Conservation (phyloP, 1,140 invertebrate genomes). For the Caenorhabditis remanei region DNA sequence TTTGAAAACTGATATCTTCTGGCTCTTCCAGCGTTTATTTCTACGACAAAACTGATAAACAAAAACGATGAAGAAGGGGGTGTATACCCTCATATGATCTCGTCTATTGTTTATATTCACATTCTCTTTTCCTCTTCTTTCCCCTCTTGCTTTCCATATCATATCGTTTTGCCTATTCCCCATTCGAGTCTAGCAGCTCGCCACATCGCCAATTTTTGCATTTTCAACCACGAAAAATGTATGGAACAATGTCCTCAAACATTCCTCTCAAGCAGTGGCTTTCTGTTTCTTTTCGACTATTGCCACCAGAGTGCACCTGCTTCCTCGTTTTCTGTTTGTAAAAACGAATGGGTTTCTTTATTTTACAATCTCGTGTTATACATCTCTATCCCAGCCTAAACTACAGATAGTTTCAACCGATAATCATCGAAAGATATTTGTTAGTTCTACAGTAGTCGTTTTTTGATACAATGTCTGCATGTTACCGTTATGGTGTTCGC, state of each 20-base stretch:
- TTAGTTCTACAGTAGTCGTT: background rate
- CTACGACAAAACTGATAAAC: constrained; percentile 28
- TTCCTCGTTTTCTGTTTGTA: background rate
- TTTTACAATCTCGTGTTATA: no score
- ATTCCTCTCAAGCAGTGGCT: background rate
- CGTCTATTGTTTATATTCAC: constrained; percentile 47
- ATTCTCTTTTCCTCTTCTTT: background rate
- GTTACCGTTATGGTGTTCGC: background rate
- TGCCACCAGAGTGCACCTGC: background rate
- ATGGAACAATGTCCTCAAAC: background rate
- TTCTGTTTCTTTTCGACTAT: constrained; percentile 32
- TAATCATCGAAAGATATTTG: no score
- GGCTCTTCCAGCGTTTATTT: constrained; percentile 7
- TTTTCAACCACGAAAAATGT: background rate
- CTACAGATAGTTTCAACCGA: no score
- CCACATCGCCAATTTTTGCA: background rate
- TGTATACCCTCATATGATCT: constrained; percentile 27
- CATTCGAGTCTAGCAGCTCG: background rate
- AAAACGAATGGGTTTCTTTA: no score
- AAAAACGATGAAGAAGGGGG: background rate
- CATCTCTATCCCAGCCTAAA: no score
- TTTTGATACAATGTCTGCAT: background rate
- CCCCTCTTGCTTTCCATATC: constrained; percentile 10
- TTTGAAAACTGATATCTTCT: constrained; percentile 33
- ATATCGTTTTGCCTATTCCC: constrained; percentile 2